Conservation (phyloP, 2,797 vertebrate species). For the Hypotaenidia okinawae region DNA sequence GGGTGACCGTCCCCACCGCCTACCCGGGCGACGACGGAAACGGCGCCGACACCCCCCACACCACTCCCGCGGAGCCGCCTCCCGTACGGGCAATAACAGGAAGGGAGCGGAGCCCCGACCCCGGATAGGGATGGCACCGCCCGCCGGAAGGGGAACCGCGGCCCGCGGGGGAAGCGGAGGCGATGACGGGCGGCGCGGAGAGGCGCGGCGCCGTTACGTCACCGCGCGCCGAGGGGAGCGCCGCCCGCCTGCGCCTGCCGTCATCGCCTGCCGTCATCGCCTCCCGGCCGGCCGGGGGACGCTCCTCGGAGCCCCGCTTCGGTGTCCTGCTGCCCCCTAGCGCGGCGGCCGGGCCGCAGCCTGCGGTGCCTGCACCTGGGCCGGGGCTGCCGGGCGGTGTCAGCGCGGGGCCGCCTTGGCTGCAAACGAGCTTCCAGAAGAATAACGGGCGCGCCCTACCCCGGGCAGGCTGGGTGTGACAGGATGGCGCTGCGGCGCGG, state of each 20-base stretch:
- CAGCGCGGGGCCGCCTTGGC: not conserved
- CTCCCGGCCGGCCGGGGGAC: not conserved
- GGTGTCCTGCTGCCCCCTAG: not conserved
- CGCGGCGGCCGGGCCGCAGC: not conserved
- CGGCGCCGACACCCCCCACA: not conserved
- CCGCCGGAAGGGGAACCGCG: not conserved
- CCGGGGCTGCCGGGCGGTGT: not conserved
- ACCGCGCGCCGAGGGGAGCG: too few relatives aligned
- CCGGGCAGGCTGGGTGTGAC: not conserved
- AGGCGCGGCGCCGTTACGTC: not conserved
- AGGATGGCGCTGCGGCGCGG: not conserved
- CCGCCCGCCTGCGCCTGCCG: too few relatives aligned
- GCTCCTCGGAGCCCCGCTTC: too few relatives aligned
- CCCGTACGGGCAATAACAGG: slow-evolving; percentile 58
- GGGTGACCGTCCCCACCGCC: not conserved
- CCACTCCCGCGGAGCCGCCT: slow-evolving; percentile 35
- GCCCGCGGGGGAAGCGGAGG: not conserved
- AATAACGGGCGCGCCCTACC: not conserved
- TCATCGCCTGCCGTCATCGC: too few relatives aligned
- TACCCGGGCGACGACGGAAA: not conserved
- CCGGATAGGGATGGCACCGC: slow-evolving; percentile 69
- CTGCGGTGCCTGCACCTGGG: not conserved
- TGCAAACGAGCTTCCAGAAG: not conserved
- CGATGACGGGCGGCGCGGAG: not conserved
- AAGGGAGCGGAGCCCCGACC: slow-evolving; percentile 61